Conservation (phyloP, 2,113 vertebrate species). For the Atlantisia rogersi region DNA sequence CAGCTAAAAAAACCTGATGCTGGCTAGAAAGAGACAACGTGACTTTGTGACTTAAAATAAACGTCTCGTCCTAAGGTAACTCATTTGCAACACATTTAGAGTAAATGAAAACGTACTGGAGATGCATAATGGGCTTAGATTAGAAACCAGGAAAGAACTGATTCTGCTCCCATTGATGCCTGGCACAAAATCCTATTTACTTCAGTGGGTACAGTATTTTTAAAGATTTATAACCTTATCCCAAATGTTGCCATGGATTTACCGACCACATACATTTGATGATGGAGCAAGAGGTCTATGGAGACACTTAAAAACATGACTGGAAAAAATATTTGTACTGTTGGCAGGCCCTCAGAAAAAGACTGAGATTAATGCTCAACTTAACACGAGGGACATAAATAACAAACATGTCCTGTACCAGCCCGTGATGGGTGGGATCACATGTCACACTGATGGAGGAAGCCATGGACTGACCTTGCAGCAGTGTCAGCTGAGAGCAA, state of each 20-base stretch:
- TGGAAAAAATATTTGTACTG: not conserved
- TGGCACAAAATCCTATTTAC: conserved; percentile 1
- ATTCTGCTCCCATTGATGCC: not conserved
- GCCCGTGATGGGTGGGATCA: not conserved
- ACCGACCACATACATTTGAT: not conserved
- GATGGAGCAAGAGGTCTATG: not conserved
- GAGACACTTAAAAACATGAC: not conserved
- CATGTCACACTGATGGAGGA: not conserved
- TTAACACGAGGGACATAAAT: not conserved
- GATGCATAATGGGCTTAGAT: not conserved
- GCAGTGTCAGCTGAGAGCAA: not conserved
- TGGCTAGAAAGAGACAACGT: not conserved
- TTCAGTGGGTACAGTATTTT: not conserved
- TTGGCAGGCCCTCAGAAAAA: not conserved
- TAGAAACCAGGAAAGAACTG: not conserved
- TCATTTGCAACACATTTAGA: not conserved
- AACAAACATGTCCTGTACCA: not conserved
- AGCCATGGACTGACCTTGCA: not conserved
- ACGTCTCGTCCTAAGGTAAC: not conserved
- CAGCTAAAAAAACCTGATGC: not conserved
- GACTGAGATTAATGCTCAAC: not conserved
- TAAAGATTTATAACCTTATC: not conserved
- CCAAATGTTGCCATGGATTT: not conserved
- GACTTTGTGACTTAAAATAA: not conserved
- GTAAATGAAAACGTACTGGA: not conserved